phyloP scores from a whole-genome alignment of 2,797 vertebrate genomes.

The Sphenodon punctatus region DNA sequence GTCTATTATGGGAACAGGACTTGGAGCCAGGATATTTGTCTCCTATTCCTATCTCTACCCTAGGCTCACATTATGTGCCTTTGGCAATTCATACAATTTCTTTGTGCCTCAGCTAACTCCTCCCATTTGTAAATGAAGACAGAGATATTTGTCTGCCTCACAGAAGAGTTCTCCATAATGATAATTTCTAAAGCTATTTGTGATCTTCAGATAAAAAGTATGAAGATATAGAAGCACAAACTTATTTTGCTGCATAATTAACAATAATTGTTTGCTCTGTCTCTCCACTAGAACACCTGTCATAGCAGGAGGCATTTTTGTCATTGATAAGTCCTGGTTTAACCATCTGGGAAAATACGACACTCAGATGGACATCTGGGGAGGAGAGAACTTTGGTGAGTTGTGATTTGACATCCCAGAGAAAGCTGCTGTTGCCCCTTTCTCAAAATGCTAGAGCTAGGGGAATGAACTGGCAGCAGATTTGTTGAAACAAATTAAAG shows the following conservation, averaged over 20 bases:
- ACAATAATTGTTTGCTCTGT: neutral
- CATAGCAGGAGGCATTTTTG: constrained; percentile 97
- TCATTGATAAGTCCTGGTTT: constrained; percentile 97
- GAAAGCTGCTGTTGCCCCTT: neutral
- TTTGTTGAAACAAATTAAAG: no score
- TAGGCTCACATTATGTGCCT: neutral
- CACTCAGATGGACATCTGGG: constrained; percentile 99
- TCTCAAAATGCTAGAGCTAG: no score
- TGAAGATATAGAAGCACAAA: neutral
- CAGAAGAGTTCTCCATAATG: neutral
- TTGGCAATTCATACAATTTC: neutral
- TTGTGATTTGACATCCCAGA: neutral
- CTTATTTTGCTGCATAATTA: neutral
- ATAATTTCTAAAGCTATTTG: neutral
- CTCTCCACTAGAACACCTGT: constrained; percentile 88
- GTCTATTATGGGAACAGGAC: neutral
- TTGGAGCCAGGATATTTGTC: neutral
- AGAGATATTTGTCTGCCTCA: neutral
- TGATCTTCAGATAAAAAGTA: neutral
- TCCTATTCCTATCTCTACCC: neutral
- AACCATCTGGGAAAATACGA: constrained; percentile 98
- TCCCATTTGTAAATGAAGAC: neutral
- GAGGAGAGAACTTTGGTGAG: constrained; percentile 98
- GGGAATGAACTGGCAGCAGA: no score
- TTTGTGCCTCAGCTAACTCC: neutral